Evolutionary conservation across 2,888 invertebrate species (phyloP), one percentile per base, ranked within the genome.

Genomic region (Nebria salina): DNA sequence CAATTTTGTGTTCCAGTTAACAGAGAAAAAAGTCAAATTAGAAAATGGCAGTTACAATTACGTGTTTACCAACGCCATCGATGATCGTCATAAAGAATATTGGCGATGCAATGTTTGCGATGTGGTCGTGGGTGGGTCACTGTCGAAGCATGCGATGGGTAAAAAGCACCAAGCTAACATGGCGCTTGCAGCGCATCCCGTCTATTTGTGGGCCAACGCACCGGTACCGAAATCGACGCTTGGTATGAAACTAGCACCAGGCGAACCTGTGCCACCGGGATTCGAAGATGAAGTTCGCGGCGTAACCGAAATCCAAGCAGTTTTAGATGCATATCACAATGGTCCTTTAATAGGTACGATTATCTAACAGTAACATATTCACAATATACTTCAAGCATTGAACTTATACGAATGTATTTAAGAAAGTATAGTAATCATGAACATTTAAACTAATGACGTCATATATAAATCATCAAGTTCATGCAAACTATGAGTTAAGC

Each of bases 201-300:
- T 41, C 2, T 54, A 20, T n/a, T 15, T 77, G 26, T 75, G 72
- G 65, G 68, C n/a, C 66, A 78, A 78, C 42, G 70, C 42, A 15
- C 34, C 8, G 26, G 79, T 3, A 54, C 68, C 26, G 66, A 78
- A 68, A 78, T 72, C 13, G 26, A 75, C 65, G 20, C 68, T 26
- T 68, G 34, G 41, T 41, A 54, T 34, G 76, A 79, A 65, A 68
- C 85, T 91, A 34, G 91, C 91, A 4, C 92, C 93, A 3, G 94
- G 94, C 4, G 94, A 94, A 86, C 94, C 94, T 2, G 90, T 93
- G 15, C 94, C 94, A 11, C 94, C 94, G 0, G 94, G 94, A 1
- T 93, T 93, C 88, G 94, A 94, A 86, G 93, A 92, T 84, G 92
- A 93, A 84, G 84, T 85, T 73, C 5, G 85, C 84, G 81, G 81